Evolutionary conservation across 2,113 vertebrate genomes (phyloP).

Genomic region (Oceanites oceanicus): DNA sequence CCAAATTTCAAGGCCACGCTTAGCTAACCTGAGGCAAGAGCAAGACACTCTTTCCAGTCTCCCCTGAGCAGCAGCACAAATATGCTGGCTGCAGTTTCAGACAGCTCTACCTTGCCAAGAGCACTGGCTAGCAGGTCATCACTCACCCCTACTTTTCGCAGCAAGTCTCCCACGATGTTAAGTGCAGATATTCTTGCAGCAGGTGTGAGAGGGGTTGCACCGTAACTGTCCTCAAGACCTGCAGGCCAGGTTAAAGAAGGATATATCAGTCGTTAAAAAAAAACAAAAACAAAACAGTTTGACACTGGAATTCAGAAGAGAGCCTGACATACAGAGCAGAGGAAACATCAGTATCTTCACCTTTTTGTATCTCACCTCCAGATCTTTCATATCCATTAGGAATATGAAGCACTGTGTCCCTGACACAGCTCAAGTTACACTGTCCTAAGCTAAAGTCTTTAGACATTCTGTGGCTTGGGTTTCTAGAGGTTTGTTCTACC

Average conservation of each 20-base stretch:
- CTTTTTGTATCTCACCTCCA: not conserved
- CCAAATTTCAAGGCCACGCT: not conserved
- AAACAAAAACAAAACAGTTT: not conserved
- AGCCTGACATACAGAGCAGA: not conserved
- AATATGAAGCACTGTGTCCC: not conserved
- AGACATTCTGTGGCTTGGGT: not conserved
- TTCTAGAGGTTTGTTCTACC: not conserved
- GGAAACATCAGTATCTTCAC: not conserved
- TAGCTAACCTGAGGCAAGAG: not conserved
- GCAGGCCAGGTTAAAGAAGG: not conserved
- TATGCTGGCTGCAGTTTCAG: not conserved
- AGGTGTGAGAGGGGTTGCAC: conserved; percentile 89
- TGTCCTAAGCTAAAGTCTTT: not conserved
- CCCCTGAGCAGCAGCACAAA: not conserved
- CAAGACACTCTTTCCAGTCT: not conserved
- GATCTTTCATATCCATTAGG: not conserved
- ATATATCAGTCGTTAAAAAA: not conserved
- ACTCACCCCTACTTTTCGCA: conserved; percentile 93
- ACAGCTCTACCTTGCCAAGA: not conserved
- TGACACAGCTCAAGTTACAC: not conserved
- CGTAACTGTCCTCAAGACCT: conserved; percentile 80
- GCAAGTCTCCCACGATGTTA: conserved; percentile 94
- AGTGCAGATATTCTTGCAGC: conserved; percentile 96
- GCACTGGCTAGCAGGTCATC: not conserved
- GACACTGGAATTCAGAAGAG: not conserved